Conservation (phyloP, 2,888 invertebrate genomes). For the Stegophylla sp. region DNA sequence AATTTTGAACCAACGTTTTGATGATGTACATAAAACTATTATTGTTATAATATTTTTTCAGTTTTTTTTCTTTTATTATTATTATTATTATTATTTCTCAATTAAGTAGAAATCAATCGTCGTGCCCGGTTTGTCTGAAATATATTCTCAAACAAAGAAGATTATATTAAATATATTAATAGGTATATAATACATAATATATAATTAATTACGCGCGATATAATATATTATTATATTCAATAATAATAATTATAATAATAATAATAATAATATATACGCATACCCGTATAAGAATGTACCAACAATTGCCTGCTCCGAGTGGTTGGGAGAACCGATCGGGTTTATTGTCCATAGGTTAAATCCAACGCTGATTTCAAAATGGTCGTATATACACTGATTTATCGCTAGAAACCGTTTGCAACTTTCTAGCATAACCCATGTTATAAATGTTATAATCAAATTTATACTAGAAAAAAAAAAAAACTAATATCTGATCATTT, state of each 20-base stretch:
- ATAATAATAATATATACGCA: slow-evolving; percentile 2
- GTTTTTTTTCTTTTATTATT: too few relatives aligned
- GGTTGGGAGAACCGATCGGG: slow-evolving; percentile 18
- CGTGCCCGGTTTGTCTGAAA: slow-evolving; percentile 27
- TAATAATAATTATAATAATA: slow-evolving; percentile 12
- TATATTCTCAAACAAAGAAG: neutral
- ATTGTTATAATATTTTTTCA: slow-evolving; percentile 47
- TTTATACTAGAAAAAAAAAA: slow-evolving; percentile 23
- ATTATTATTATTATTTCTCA: too few relatives aligned
- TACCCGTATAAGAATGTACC: neutral
- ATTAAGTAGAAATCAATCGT: slow-evolving; percentile 6
- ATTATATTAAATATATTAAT: neutral
- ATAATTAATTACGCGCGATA: too few relatives aligned
- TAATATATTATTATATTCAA: neutral
- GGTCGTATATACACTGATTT: slow-evolving; percentile 36
- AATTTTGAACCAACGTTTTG: slow-evolving; percentile 49
- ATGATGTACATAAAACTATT: slow-evolving; percentile 50
- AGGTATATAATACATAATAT: too few relatives aligned
- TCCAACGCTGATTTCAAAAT: slow-evolving; percentile 46
- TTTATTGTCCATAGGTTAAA: slow-evolving; percentile 53
- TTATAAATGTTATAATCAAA: slow-evolving; percentile 52
- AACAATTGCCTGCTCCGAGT: neutral
- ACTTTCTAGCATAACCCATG: slow-evolving; percentile 43
- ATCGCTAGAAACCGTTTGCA: slow-evolving; percentile 43
- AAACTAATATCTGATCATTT: slow-evolving; percentile 46